phyloP scores from a whole-genome alignment of 2,113 vertebrate species.

The Malurus elegans region DNA sequence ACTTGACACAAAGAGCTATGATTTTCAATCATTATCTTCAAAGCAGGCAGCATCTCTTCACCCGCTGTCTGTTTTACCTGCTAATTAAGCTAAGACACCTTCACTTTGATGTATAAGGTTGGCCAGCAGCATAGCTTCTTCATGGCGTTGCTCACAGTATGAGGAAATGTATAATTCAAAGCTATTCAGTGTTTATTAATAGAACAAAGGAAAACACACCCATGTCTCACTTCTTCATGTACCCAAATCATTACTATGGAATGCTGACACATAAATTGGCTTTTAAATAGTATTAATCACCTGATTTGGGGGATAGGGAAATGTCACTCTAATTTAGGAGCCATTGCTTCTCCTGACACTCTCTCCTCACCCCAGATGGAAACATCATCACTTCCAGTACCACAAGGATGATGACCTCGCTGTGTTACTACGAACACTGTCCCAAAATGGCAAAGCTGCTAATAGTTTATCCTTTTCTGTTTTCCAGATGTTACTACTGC shows the following conservation, averaged over 20 bases:
- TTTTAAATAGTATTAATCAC: background rate
- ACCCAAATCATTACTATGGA: background rate
- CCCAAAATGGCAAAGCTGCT: background rate
- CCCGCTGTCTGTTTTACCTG: slow-evolving; percentile 36
- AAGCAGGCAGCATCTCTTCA: slow-evolving; percentile 19
- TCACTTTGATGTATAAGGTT: slow-evolving; percentile 54
- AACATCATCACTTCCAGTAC: background rate
- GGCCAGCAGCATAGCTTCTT: slow-evolving; percentile 23
- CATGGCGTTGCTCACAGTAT: background rate
- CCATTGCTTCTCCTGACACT: background rate
- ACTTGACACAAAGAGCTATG: background rate
- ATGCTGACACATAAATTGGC: background rate
- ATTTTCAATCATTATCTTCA: slow-evolving; percentile 58
- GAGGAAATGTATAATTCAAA: slow-evolving; percentile 54
- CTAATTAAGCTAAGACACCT: slow-evolving; percentile 22
- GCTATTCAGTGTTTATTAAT: slow-evolving; percentile 23
- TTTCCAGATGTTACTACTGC: background rate
- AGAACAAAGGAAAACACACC: slow-evolving; percentile 22
- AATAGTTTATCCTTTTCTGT: background rate
- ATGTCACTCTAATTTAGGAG: background rate
- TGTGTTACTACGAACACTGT: background rate
- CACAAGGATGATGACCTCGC: background rate
- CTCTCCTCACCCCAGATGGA: background rate
- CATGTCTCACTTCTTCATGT: background rate
- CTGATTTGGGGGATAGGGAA: background rate